These are phyloP conservation scores for Julus scandinavius DNA, from an alignment of 2,888 invertebrate genomes.

Conservation along the genomic window DNA sequence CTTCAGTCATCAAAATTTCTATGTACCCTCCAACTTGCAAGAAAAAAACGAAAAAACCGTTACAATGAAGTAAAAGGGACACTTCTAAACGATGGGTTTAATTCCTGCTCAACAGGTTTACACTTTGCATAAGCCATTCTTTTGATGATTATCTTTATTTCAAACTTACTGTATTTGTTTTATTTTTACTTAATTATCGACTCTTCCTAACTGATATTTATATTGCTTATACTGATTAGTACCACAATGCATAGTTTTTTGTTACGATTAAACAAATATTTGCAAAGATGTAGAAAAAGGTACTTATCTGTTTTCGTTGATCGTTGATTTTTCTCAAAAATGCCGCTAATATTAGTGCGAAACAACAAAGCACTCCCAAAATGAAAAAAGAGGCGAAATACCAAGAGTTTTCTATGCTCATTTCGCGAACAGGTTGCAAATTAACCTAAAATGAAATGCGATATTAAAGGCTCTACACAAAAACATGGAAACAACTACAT, in stretches of 20 bases:
- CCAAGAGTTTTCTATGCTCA: background rate
- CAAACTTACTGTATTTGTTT: too few relatives aligned
- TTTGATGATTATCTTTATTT: background rate
- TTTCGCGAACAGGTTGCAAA: background rate
- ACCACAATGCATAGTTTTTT: too few relatives aligned
- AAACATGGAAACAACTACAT: too few relatives aligned
- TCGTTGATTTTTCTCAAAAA: constrained; percentile 30
- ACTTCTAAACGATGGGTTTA: too few relatives aligned
- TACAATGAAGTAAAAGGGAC: background rate
- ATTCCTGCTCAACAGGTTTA: too few relatives aligned
- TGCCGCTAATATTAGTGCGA: background rate
- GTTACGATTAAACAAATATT: too few relatives aligned
- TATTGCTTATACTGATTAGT: too few relatives aligned
- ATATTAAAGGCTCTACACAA: too few relatives aligned
- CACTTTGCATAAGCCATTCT: too few relatives aligned
- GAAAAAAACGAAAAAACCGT: background rate
- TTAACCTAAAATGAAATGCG: background rate
- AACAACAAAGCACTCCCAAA: constrained; percentile 24
- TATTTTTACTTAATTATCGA: too few relatives aligned
- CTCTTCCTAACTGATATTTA: too few relatives aligned
- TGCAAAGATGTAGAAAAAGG: background rate
- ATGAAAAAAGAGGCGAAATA: background rate
- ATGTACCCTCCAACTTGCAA: constrained; percentile 47
- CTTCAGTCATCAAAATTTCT: constrained; percentile 34
- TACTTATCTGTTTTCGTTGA: constrained; percentile 45